Evolutionary conservation across 2,797 vertebrate species (phyloP), one percentile per base, ranked within the genome.

Genomic region (Tenualosa ilisha): DNA sequence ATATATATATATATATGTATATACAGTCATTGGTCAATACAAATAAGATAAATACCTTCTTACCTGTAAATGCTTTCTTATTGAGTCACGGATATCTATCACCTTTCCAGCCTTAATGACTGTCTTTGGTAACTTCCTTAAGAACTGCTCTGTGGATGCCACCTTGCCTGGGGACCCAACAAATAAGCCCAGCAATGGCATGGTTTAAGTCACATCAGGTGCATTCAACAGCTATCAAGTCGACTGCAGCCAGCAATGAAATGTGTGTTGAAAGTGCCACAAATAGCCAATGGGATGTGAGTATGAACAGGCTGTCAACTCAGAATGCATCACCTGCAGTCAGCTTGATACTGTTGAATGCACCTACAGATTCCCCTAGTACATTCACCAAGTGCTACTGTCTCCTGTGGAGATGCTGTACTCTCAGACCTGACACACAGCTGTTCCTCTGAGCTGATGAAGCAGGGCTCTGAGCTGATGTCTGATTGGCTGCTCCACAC

Each of bases 41-140:
- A 46, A 46, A 46, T 46, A 46, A 51, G 11, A 51, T 12, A 51
- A 9, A n/a, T 43, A 15, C 31, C 37, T 2, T 79, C 15, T 92
- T 93, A 99, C 98, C 96, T 96, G 94, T 85, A 97, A 90, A 0
- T 54, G 90, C 22, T 92, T 91, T 91, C 89, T 88, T 79, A 96
- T 87, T 0, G 93, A 89, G 13, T 91, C 92, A 54, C 82, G 94
- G 91, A 96, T 91, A 17, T 95, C 91, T 5, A 94, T 92, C 88
- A 88, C 94, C 75, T 93, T 92, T 11, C 96, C 95, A 3, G 92
- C 89, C 20, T 89, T 96, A 22, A 96, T 90, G 13, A 96, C 92
- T 79, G 89, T 75, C 91, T 94, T 96, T 0, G 95, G 94, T 17
- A 96, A 87, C 85, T 89, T 93, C 1, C 75, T 94, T 88, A 96